phyloP scores from a whole-genome alignment of 2,797 vertebrate genomes.

The Rhodeus uyekii region DNA sequence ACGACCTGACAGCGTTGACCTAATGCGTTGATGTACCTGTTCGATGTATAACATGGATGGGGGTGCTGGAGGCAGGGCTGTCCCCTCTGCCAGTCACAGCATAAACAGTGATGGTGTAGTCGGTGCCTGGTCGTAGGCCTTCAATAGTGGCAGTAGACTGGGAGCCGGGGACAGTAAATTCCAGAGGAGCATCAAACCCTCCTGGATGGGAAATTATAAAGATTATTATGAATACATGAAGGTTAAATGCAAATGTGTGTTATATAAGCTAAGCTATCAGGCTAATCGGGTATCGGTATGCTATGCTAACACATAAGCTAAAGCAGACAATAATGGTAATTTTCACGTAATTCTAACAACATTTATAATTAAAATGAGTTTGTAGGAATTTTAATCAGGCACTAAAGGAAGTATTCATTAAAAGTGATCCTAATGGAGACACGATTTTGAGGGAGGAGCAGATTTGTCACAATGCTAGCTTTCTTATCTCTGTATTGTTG shows the following conservation, averaged over 20 bases:
- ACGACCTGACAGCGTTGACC: background rate
- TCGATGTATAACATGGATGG: conserved; percentile 87
- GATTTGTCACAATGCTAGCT: background rate
- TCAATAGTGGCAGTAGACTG: conserved; percentile 86
- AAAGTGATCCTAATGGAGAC: background rate
- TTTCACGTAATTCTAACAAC: too few species aligned
- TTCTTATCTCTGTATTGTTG: too few species aligned
- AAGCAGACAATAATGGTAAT: background rate
- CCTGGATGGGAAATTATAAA: conserved; percentile 71
- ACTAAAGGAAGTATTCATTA: too few species aligned
- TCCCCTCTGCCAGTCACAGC: conserved; percentile 96
- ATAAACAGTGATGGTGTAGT: conserved; percentile 92
- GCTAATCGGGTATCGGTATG: too few species aligned
- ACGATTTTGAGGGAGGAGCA: background rate
- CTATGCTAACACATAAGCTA: too few species aligned
- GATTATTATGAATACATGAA: background rate
- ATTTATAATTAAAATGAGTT: too few species aligned
- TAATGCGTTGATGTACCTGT: conserved; percentile 78
- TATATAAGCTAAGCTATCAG: background rate
- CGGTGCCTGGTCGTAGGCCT: conserved; percentile 86
- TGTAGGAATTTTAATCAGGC: too few species aligned
- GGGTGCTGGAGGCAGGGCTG: conserved; percentile 95
- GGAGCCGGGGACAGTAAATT: conserved; percentile 92
- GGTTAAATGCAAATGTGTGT: background rate
- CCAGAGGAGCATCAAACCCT: conserved; percentile 82